These are phyloP conservation scores for Colossoma macropomum DNA, from an alignment of 2,113 vertebrate species.

Conservation along the genomic window DNA sequence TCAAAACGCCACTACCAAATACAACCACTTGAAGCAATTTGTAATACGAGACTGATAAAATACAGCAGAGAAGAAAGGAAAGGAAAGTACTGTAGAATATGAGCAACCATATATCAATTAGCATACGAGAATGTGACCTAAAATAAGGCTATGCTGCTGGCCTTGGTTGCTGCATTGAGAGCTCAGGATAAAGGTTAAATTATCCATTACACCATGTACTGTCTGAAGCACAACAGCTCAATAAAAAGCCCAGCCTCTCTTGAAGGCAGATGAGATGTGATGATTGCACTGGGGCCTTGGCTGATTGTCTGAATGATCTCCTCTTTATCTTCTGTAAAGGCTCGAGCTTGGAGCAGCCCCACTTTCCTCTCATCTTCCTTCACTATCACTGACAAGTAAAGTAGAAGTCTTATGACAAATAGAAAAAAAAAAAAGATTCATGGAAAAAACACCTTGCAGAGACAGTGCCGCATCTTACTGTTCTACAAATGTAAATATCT, in stretches of 20 bases:
- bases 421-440: background rate
- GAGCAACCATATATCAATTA: background rate
- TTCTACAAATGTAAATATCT: background rate
- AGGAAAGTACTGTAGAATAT: background rate
- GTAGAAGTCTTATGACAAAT: constrained; percentile 1
- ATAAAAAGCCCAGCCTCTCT: constrained; percentile 75
- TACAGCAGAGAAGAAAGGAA: background rate
- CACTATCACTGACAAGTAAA: constrained; percentile 27
- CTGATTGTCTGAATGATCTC: constrained; percentile 81
- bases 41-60: background rate
- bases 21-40: background rate
- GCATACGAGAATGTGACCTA: background rate
- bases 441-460: constrained; percentile 32
- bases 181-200: constrained; percentile 58
- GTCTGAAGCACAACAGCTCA: constrained; percentile 77
- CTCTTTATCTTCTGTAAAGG: constrained; percentile 73
- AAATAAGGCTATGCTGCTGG: background rate
- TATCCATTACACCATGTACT: constrained; percentile 53
- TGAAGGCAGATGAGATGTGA: constrained; percentile 79
- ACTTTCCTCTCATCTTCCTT: constrained; percentile 44
- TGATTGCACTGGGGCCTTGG: constrained; percentile 70
- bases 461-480: background rate
- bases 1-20: background rate
- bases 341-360: constrained; percentile 60
- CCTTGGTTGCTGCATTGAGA: background rate